Evolutionary conservation across 2,797 vertebrate species (phyloP).

Genomic region (Muraenolepis orangiensis): DNA sequence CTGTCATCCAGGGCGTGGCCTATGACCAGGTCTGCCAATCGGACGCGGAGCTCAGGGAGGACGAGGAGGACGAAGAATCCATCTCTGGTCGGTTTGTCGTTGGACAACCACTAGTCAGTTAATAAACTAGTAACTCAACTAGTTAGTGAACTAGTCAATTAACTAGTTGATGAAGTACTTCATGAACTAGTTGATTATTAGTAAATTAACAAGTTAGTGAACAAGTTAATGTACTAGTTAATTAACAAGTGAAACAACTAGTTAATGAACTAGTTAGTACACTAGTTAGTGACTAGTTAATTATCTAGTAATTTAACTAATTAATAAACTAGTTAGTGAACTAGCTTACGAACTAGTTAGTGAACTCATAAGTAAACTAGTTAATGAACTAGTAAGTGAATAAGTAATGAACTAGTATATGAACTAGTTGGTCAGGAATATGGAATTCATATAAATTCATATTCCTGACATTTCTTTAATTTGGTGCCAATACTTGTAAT

Average conservation of each 20-base stretch:
- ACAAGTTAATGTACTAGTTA: background rate
- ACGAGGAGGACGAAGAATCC: constrained; percentile 61
- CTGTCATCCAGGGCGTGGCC: constrained; percentile 76
- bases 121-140: background rate
- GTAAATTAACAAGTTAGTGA: background rate
- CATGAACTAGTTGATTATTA: background rate
- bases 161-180: background rate
- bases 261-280: background rate
- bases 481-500: background rate
- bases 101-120: no score
- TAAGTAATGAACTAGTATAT: background rate
- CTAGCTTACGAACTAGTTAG: background rate
- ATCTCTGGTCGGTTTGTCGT: constrained; percentile 71
- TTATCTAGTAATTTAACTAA: background rate
- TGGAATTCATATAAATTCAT: background rate
- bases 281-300: background rate
- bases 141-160: background rate
- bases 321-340: background rate
- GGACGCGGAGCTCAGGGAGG: constrained; percentile 47
- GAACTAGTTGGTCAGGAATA: background rate
- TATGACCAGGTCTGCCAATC: constrained; percentile 77
- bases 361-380: no score
- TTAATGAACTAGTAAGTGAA: background rate
- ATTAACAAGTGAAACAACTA: no score
- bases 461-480: background rate